phyloP scores from a whole-genome alignment of 2,113 vertebrate species.

The Gallinago paraguaiae region DNA sequence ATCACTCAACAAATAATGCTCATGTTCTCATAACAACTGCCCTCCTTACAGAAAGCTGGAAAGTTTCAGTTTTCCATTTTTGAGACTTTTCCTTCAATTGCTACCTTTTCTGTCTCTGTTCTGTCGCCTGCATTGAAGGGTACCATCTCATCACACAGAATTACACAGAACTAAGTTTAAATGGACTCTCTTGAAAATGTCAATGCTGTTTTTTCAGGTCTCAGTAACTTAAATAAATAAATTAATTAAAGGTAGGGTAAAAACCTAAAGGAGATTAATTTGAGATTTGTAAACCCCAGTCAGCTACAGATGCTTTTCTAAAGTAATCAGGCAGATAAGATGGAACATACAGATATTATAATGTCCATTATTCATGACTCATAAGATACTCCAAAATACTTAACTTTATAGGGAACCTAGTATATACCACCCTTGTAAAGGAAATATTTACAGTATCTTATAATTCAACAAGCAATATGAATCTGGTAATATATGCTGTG shows the following conservation, averaged over 20 bases:
- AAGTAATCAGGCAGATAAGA: not conserved
- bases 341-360: not conserved
- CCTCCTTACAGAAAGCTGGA: not conserved
- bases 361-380: not conserved
- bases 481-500: not conserved
- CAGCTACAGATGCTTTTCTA: not conserved
- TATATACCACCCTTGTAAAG: not conserved
- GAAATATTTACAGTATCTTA: not conserved
- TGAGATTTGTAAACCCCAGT: not conserved
- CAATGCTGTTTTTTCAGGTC: not conserved
- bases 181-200: not conserved
- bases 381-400: not conserved
- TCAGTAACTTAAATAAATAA: not conserved
- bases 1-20: not conserved
- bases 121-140: not conserved
- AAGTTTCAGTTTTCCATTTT: not conserved
- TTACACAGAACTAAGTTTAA: not conserved
- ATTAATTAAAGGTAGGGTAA: not conserved
- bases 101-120: not conserved
- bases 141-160: not conserved
- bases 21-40: not conserved
- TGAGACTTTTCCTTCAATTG: not conserved
- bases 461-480: not conserved
- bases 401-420: not conserved
- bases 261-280: not conserved